Evolutionary conservation across 2,113 vertebrate species (phyloP), one percentile per base, ranked within the genome.

Genomic region (Gallinago media): DNA sequence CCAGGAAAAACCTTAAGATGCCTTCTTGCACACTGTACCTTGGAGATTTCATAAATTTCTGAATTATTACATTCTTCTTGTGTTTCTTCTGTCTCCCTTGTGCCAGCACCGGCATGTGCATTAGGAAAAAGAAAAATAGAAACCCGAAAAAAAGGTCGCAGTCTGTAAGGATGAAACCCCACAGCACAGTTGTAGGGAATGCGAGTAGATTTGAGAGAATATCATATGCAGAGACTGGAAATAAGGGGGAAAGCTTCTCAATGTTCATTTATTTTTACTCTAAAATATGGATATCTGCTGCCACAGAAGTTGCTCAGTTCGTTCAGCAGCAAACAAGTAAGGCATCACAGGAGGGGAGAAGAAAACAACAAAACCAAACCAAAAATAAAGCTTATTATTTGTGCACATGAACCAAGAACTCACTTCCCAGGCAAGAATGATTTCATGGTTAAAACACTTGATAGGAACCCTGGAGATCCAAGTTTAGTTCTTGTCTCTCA

Each of bases 41-140:
- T 50, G 11, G 67, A 89, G 85, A 38, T 77, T 85, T 66, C 63
- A 61, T 58, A 54, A 14, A 74, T 62, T 86, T 87, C 34, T 15
- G 58, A 91, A 72, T 87, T 92, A 83, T 72, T 94, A 32, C 81
- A 96, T 91, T 93, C 55, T 92, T 83, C 70, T 68, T 56, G 17
- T 85, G 34, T 85, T 91, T 96, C 59, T 46, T 19, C 54, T 56
- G 40, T 83, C 50, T 87, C 74, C 14, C 55, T 85, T 26, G 4
- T 91, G 62, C 91, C 88, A 56, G 32, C 19, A 74, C 22, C 52
- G 46, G 36, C 47, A 84, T 15, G 15, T 62, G 59, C 72, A 89
- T 71, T 40, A 75, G 23, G 66, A 91, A 59, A 71, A 85, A 79
- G 3, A 40, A 85, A 34, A 42, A 56, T 0, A 52, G 32, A 67